phyloP scores from a whole-genome alignment of 2,888 invertebrate species.

The Dynastes maya region DNA sequence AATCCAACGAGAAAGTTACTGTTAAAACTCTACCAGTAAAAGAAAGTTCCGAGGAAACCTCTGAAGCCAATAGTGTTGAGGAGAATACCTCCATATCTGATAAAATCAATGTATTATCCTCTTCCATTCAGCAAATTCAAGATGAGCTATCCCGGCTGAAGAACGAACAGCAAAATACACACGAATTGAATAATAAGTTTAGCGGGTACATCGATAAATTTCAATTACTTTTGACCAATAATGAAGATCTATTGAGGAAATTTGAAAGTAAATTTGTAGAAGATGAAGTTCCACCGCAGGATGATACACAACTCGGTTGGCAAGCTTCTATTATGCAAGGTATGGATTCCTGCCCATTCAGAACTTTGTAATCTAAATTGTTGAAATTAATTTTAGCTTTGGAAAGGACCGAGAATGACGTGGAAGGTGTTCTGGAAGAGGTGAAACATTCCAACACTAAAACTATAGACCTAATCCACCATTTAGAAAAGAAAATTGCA shows the following conservation, averaged over 20 bases:
- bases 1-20: too few species aligned
- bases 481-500: conserved; percentile 7
- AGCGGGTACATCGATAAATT: neutral
- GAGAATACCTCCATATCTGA: neutral
- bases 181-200: conserved; percentile 55
- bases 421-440: neutral
- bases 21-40: too few species aligned
- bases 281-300: conserved; percentile 53
- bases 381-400: conserved; percentile 8
- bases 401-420: conserved; percentile 13
- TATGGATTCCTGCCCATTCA: conserved; percentile 49
- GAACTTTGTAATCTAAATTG: neutral
- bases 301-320: conserved; percentile 61
- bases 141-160: conserved; percentile 63
- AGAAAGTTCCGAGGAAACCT: neutral
- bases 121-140: conserved; percentile 63
- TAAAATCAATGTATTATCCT: conserved; percentile 14
- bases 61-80: neutral
- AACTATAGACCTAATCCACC: neutral
- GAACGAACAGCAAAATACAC: conserved; percentile 67
- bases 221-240: conserved; percentile 65
- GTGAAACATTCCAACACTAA: neutral
- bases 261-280: conserved; percentile 75
- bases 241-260: conserved; percentile 74
- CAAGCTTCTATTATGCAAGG: conserved; percentile 65